phyloP scores from a whole-genome alignment of 2,888 invertebrate species.

The Idaea dimidiata region DNA sequence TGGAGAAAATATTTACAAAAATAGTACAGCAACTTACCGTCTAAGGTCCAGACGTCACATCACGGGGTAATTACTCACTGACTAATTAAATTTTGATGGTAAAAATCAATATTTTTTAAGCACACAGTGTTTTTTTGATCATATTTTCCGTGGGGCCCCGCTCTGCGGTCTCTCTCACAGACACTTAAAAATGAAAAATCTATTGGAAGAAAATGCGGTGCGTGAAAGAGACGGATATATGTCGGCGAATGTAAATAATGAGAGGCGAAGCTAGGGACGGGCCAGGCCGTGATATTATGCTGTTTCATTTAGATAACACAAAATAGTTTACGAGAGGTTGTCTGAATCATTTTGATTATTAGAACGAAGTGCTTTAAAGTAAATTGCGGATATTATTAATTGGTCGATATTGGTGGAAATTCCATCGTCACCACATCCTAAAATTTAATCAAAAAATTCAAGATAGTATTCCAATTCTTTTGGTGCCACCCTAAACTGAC shows the following conservation, averaged over 20 bases:
- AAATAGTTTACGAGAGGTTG: no score
- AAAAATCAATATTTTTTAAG: slow-evolving; percentile 79
- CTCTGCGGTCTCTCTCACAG: slow-evolving; percentile 65
- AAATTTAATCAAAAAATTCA: no score
- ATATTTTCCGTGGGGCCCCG: slow-evolving; percentile 72
- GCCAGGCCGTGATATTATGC: neutral
- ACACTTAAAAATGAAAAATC: slow-evolving; percentile 76
- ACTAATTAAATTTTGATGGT: slow-evolving; percentile 66
- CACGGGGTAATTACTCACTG: slow-evolving; percentile 65
- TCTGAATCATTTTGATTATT: no score
- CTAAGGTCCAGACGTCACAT: slow-evolving; percentile 49
- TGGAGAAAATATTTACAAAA: slow-evolving; percentile 57
- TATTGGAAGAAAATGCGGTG: slow-evolving; percentile 68
- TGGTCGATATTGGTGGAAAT: no score
- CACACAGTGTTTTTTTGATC: slow-evolving; percentile 69
- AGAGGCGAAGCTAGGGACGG: slow-evolving; percentile 45
- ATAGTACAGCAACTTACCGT: slow-evolving; percentile 57
- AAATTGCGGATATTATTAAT: no score
- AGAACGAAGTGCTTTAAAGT: no score
- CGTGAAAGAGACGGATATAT: slow-evolving; percentile 68
- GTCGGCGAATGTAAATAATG: slow-evolving; percentile 74
- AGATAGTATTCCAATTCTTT: no score
- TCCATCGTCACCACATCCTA: no score
- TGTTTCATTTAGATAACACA: neutral
- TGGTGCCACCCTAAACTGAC: no score